Evolutionary conservation across 2,113 vertebrate species (phyloP).

Genomic region (Seriola aureovittata): DNA sequence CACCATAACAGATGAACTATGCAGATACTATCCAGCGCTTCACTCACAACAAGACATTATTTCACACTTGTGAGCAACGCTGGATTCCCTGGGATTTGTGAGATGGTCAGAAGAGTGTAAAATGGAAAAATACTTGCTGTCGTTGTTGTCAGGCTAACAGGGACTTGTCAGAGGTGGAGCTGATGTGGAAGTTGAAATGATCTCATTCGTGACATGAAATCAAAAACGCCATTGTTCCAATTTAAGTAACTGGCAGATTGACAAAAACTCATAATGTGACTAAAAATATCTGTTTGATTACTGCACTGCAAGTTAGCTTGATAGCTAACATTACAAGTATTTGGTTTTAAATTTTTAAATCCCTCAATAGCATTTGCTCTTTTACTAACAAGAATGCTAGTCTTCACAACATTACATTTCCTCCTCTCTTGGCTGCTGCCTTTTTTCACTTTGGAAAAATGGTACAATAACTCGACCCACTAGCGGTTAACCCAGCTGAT

Average conservation of each 20-base stretch:
- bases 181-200: conserved; percentile 2
- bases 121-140: neutral
- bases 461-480: too few species aligned
- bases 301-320: too few species aligned
- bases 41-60: too few species aligned
- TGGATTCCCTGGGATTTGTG: neutral
- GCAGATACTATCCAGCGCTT: neutral
- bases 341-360: neutral
- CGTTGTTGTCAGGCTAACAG: neutral
- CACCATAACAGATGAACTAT: neutral
- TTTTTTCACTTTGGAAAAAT: too few species aligned
- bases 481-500: neutral
- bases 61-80: neutral
- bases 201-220: neutral
- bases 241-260: neutral
- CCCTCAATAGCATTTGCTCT: neutral
- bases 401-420: neutral
- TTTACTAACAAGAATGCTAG: too few species aligned
- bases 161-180: neutral
- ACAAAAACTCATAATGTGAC: neutral
- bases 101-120: neutral
- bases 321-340: too few species aligned
- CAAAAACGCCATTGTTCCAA: neutral
- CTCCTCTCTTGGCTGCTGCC: too few species aligned
- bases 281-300: too few species aligned